Conservation (phyloP, 2,113 vertebrate genomes). For the Melanerpes formicivorus region DNA sequence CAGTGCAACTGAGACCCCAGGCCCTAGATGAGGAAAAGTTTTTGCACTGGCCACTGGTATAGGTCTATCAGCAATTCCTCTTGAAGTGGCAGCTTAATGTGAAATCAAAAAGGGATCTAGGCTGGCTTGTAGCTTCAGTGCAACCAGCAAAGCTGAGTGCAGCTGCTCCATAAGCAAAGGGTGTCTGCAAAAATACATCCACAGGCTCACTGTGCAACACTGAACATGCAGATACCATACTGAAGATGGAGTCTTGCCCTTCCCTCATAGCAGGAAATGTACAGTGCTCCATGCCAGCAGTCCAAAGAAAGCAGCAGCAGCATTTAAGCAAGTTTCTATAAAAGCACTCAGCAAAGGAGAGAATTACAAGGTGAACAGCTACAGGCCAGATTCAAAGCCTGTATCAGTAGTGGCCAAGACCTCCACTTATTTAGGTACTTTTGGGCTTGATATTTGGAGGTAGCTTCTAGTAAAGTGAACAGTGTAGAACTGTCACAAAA, state of each 20-base stretch:
- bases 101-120: not conserved
- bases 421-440: not conserved
- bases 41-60: not conserved
- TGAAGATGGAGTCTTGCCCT: not conserved
- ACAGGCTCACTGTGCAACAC: not conserved
- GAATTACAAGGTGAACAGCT: not conserved
- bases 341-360: not conserved
- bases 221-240: rapidly evolving
- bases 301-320: not conserved
- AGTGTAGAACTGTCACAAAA: not conserved
- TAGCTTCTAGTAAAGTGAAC: not conserved
- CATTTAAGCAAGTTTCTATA: not conserved
- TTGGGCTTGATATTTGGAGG: not conserved
- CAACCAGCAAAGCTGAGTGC: not conserved
- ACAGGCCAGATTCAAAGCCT: not conserved
- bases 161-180: not conserved
- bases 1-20: not conserved
- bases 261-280: not conserved
- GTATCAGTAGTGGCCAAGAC: not conserved
- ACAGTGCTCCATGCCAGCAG: not conserved
- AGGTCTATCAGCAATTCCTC: not conserved
- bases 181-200: not conserved
- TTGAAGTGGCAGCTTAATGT: not conserved
- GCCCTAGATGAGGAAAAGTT: not conserved
- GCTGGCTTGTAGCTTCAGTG: not conserved